A percentile compares a stretch with the other conserved stretches of the same genome.
Conservation (phyloP, 2,113 vertebrate species). For the Kryptolebias marmoratus region DNA sequence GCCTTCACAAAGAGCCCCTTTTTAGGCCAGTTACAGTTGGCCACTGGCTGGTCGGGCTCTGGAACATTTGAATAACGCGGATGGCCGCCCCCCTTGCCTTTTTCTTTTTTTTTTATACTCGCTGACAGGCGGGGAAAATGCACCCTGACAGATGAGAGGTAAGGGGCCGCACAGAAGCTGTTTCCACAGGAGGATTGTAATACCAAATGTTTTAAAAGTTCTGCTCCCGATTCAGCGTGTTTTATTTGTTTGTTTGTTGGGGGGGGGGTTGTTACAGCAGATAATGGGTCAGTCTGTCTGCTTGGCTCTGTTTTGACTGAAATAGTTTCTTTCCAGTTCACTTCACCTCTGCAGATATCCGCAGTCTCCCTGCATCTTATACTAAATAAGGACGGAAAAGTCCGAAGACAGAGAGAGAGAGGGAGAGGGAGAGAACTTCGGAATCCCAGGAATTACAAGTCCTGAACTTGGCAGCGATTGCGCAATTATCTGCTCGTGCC, state of each 20-base stretch:
- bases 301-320: slow-evolving; percentile 59
- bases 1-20: slow-evolving; percentile 74
- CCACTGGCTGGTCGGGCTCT: slow-evolving; percentile 54
- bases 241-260: slow-evolving; percentile 1
- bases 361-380: slow-evolving; percentile 36
- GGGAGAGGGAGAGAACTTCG: slow-evolving; percentile 28
- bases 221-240: slow-evolving; percentile 11
- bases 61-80: slow-evolving; percentile 70
- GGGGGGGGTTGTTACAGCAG: slow-evolving; percentile 28
- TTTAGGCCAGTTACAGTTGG: slow-evolving; percentile 69
- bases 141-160: slow-evolving; percentile 51
- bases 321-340: slow-evolving; percentile 73
- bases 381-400: slow-evolving; percentile 65
- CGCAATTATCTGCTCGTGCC: slow-evolving; percentile 33
- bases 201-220: slow-evolving; percentile 35
- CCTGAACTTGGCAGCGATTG: slow-evolving; percentile 21
- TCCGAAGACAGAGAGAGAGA: slow-evolving; percentile 17
- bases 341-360: slow-evolving; percentile 48
- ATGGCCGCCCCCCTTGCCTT: slow-evolving; percentile 53
- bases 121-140: slow-evolving; percentile 54
- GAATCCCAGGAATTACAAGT: slow-evolving; percentile 44
- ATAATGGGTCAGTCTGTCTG: slow-evolving; percentile 73
- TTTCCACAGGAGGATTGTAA: slow-evolving; percentile 30
- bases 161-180: slow-evolving; percentile 32
- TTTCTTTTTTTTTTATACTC: slow-evolving; percentile 51